These are phyloP conservation scores for Iguana delicatissima DNA, from an alignment of 2,797 vertebrate species.

Conservation along the genomic window DNA sequence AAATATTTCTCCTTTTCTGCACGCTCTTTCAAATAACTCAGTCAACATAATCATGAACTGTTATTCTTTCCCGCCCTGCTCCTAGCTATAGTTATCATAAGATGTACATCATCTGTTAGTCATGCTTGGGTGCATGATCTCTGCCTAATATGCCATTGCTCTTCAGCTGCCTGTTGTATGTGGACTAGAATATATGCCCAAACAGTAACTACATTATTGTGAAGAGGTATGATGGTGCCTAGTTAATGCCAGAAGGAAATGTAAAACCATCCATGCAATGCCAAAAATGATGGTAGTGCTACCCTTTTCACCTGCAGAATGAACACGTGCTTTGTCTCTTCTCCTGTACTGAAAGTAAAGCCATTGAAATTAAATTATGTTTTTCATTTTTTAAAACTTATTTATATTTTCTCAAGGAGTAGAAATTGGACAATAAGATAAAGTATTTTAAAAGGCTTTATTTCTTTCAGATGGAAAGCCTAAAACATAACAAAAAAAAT, in stretches of 20 bases:
- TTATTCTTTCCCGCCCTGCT: background rate
- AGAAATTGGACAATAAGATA: background rate
- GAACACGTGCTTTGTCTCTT: background rate
- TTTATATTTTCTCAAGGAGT: background rate
- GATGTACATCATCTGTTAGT: background rate
- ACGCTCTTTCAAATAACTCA: background rate
- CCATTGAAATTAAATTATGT: background rate
- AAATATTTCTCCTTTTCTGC: background rate
- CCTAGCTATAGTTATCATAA: background rate
- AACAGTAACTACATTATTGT: background rate
- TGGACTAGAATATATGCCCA: background rate
- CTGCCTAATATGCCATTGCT: background rate
- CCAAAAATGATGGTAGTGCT: background rate
- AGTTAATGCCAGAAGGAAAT: background rate
- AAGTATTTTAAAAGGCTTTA: background rate
- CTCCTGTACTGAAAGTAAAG: background rate
- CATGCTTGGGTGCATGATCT: background rate
- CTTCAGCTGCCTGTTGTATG: background rate
- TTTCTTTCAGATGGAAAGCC: background rate
- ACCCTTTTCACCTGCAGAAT: background rate
- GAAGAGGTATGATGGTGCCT: background rate
- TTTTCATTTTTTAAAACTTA: background rate
- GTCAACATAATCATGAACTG: conserved; percentile 5
- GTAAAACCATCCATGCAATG: background rate
- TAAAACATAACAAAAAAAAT: background rate